Percentiles rank a stretch among this genome's conserved stretches.
Conservation (phyloP, 1,140 invertebrate species). For the Drosophila pandora region DNA sequence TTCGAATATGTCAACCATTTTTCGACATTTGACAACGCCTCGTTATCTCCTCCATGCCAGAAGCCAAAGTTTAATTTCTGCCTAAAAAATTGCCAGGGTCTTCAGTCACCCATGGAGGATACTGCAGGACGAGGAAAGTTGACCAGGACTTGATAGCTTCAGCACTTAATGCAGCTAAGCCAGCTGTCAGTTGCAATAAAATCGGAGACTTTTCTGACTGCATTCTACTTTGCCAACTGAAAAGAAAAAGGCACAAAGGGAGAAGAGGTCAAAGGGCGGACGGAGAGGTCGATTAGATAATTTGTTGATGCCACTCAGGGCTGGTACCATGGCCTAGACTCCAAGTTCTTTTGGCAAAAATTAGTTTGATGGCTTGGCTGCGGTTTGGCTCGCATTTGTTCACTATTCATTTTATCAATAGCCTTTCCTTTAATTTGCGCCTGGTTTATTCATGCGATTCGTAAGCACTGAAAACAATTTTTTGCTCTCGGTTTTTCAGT, state of each 20-base stretch:
- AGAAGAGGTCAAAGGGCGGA: not conserved
- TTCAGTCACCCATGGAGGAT: conserved; percentile 7
- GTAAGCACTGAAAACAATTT: conserved; percentile 14
- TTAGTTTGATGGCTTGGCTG: not conserved
- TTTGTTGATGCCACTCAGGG: conserved; percentile 34
- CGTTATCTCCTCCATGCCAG: conserved; percentile 42
- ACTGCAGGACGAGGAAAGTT: not conserved
- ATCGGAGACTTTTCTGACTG: not conserved
- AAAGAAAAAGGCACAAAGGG: not conserved
- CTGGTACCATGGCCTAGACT: not conserved
- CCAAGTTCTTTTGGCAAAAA: not conserved
- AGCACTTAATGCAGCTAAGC: conserved; percentile 45
- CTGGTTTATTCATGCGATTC: conserved; percentile 29
- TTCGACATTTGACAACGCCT: conserved; percentile 47
- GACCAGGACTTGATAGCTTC: conserved; percentile 26
- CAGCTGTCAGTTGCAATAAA: conserved; percentile 41
- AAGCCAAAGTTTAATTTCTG: conserved; percentile 21
- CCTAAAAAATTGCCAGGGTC: conserved; percentile 17
- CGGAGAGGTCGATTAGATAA: conserved; percentile 43
- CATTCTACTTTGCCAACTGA: conserved; percentile 19
- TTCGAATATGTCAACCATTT: conserved; percentile 33
- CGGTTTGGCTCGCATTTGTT: not conserved
- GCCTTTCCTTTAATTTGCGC: conserved; percentile 9
- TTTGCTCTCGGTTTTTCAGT: not conserved
- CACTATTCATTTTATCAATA: not conserved